phyloP scores from a whole-genome alignment of 2,888 invertebrate genomes.

The Resseliella maxima region DNA sequence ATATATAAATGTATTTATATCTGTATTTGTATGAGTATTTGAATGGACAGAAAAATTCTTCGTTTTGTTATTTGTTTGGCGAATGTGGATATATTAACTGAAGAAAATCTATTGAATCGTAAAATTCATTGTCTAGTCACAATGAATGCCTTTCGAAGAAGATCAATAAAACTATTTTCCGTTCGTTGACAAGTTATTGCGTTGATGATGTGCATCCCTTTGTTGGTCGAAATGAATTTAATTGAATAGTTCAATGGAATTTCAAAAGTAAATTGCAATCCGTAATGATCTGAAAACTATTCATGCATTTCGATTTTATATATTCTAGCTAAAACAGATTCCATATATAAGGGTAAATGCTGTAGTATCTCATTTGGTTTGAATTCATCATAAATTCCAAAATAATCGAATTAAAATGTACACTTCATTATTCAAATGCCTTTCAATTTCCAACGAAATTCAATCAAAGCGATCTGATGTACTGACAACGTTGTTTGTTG shows the following conservation, averaged over 20 bases:
- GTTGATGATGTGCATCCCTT: background rate
- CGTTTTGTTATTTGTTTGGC: background rate
- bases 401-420: slow-evolving; percentile 33
- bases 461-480: background rate
- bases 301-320: slow-evolving; percentile 6
- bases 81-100: background rate
- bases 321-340: too few relatives aligned
- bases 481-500: background rate
- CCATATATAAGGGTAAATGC: too few relatives aligned
- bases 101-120: slow-evolving; percentile 26
- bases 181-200: slow-evolving; percentile 30
- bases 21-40: background rate
- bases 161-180: slow-evolving; percentile 12
- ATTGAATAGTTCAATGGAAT: slow-evolving; percentile 19
- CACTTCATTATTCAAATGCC: background rate
- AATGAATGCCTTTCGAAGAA: background rate
- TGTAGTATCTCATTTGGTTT: too few relatives aligned
- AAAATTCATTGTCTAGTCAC: slow-evolving; percentile 21
- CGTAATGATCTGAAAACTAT: background rate
- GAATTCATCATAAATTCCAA: background rate
- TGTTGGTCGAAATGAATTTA: slow-evolving; percentile 1
- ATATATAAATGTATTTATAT: background rate
- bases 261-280: background rate
- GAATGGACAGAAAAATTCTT: background rate
- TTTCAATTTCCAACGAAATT: background rate